Evolutionary conservation across 2,797 vertebrate species (phyloP).

Genomic region (Menidia menidia): DNA sequence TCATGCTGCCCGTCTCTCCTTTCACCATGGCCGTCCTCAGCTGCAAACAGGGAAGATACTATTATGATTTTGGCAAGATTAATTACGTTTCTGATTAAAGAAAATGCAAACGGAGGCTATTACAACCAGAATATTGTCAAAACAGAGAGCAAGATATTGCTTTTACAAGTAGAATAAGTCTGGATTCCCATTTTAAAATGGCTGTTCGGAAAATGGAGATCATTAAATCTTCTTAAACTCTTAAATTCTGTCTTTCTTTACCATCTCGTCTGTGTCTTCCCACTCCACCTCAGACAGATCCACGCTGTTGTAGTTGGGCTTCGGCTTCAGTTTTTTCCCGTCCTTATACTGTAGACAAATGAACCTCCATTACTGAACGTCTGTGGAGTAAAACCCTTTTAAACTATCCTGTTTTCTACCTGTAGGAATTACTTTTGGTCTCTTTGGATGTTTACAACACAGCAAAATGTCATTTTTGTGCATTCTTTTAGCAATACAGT

Average conservation of each 20-base stretch:
- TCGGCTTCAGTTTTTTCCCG: constrained; percentile 91
- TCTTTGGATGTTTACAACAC: too few species aligned
- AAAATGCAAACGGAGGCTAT: background rate
- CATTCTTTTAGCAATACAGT: too few species aligned
- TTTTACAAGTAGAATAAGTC: too few species aligned
- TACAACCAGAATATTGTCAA: too few species aligned
- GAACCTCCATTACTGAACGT: constrained; percentile 18
- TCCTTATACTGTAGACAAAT: constrained; percentile 88
- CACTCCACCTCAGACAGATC: constrained; percentile 96
- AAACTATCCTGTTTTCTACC: too few species aligned
- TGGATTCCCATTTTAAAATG: too few species aligned
- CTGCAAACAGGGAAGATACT: constrained; percentile 65
- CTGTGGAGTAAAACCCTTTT: constrained; percentile 27
- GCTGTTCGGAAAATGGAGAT: too few species aligned
- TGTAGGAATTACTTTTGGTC: too few species aligned
- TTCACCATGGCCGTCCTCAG: constrained; percentile 96
- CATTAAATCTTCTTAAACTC: too few species aligned
- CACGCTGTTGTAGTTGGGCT: constrained; percentile 97
- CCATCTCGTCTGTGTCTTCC: constrained; percentile 90
- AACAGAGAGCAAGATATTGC: too few species aligned
- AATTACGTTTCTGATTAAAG: background rate
- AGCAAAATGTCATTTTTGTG: too few species aligned
- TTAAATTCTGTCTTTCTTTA: constrained; percentile 74
- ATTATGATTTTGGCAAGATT: background rate
- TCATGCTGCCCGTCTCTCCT: constrained; percentile 88